phyloP scores from a whole-genome alignment of 30 jellyfish, hydroid and myxozoan species.

The Phacellophora camtschatica region DNA sequence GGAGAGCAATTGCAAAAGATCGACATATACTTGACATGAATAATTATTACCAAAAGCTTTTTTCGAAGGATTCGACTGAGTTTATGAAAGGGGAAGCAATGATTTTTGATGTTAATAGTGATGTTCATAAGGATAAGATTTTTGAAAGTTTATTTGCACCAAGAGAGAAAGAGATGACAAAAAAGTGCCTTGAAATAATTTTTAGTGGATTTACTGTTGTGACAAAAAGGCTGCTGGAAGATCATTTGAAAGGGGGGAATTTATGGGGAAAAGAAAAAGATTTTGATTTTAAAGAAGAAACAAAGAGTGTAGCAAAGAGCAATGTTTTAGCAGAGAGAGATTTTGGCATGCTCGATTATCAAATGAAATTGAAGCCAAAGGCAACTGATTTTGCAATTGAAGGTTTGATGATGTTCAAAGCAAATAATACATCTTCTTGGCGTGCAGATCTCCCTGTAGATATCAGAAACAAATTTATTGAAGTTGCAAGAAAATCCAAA shows the following conservation, averaged over 20 bases:
- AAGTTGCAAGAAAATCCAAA: conserved; percentile 2
- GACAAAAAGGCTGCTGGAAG: conserved; percentile 26
- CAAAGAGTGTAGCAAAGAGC: not conserved
- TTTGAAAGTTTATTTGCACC: not conserved
- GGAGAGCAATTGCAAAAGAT: not conserved
- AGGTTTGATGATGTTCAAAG: conserved; percentile 21
- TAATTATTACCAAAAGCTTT: not conserved
- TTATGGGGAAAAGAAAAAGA: not conserved
- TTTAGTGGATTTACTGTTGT: conserved; percentile 22
- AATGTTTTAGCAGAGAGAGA: conserved; percentile 14
- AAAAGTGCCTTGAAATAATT: conserved; percentile 1
- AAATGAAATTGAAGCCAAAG: conserved; percentile 3
- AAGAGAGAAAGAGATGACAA: conserved; percentile 6
- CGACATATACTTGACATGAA: conserved; percentile 11
- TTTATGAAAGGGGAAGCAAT: not conserved
- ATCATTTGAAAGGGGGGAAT: conserved; percentile 33
- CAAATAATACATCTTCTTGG: conserved; percentile 16
- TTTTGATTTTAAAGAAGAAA: not conserved
- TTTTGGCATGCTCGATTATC: conserved; percentile 25
- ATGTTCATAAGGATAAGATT: not conserved
- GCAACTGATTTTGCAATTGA: conserved; percentile 23
- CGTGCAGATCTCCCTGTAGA: not conserved
- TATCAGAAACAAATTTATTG: not conserved
- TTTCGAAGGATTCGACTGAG: conserved; percentile 5
- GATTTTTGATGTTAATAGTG: not conserved